Evolutionary conservation across 2,797 vertebrate genomes (phyloP).

Genomic region (Anomalospiza imberbis): DNA sequence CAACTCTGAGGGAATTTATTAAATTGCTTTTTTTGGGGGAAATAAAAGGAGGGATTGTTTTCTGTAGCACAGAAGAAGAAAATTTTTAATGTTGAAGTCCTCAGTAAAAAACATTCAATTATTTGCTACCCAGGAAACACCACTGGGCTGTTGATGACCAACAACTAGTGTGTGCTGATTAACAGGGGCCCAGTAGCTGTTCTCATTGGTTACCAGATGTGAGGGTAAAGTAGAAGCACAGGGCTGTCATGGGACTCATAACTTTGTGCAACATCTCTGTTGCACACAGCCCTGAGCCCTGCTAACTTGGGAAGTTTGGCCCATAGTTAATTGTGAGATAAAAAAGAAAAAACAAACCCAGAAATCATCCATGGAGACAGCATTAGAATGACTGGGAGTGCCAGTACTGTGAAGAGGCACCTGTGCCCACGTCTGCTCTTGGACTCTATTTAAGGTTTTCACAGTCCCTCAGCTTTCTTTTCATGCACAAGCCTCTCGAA

Average conservation of each 20-base stretch:
- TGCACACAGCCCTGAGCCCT: not conserved
- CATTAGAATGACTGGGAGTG: not conserved
- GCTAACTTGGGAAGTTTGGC: not conserved
- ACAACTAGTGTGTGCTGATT: not conserved
- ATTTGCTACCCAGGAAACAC: not conserved
- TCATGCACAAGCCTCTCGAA: not conserved
- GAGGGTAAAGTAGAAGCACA: not conserved
- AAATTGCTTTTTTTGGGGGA: not conserved
- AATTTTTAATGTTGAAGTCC: not conserved
- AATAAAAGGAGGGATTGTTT: fast-evolving
- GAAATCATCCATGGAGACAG: not conserved
- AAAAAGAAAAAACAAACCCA: not conserved
- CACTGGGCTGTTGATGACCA: not conserved
- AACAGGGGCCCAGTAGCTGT: not conserved
- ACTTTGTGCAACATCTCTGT: not conserved
- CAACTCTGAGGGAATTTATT: not conserved
- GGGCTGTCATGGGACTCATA: not conserved
- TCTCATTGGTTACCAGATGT: not conserved
- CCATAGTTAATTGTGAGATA: not conserved
- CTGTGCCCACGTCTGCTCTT: not conserved
- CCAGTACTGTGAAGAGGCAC: not conserved
- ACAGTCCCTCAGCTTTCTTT: not conserved
- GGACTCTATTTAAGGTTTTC: fast-evolving
- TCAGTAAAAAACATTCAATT: not conserved
- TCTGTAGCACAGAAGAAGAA: not conserved